A percentile compares a stretch with the other conserved stretches of the same genome.
These are phyloP conservation scores for Calyptommatus sinebrachiatus DNA, from an alignment of 2,113 vertebrate genomes.

Conservation along the genomic window DNA sequence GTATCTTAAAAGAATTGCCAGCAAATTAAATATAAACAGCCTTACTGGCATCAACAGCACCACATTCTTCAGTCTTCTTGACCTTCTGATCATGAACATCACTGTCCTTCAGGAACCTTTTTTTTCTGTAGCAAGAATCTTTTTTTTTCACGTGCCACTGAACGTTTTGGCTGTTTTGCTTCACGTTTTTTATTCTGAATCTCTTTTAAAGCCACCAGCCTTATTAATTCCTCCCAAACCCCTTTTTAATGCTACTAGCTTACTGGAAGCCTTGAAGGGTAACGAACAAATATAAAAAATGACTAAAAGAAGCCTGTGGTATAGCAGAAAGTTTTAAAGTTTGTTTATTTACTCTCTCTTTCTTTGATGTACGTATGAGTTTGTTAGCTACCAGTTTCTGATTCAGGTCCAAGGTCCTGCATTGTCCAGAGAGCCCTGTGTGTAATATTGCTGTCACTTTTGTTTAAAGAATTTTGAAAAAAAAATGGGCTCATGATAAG, in stretches of 20 bases:
- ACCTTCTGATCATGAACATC: not conserved
- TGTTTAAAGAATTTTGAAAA: too few species aligned
- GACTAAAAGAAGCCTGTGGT: not conserved
- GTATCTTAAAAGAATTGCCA: not conserved
- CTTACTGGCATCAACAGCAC: not conserved
- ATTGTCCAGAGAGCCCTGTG: too few species aligned
- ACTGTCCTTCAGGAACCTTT: not conserved
- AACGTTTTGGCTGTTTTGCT: not conserved
- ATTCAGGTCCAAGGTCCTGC: too few species aligned
- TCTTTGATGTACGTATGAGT: not conserved
- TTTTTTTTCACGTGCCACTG: not conserved
- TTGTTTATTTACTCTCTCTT: not conserved
- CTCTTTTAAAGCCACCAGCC: not conserved
- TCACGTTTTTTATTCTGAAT: not conserved
- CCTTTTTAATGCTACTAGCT: conserved; percentile 2
- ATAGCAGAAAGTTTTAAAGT: not conserved
- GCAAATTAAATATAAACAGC: not conserved
- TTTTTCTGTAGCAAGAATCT: not conserved
- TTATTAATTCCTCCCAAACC: not conserved
- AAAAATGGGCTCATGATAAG: too few species aligned
- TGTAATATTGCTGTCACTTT: too few species aligned
- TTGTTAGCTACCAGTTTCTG: too few species aligned
- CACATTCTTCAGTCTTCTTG: too few species aligned
- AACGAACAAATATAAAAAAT: not conserved
- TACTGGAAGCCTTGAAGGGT: not conserved